phyloP scores from a whole-genome alignment of 2,113 vertebrate species.

The Prionailurus bengalensis region DNA sequence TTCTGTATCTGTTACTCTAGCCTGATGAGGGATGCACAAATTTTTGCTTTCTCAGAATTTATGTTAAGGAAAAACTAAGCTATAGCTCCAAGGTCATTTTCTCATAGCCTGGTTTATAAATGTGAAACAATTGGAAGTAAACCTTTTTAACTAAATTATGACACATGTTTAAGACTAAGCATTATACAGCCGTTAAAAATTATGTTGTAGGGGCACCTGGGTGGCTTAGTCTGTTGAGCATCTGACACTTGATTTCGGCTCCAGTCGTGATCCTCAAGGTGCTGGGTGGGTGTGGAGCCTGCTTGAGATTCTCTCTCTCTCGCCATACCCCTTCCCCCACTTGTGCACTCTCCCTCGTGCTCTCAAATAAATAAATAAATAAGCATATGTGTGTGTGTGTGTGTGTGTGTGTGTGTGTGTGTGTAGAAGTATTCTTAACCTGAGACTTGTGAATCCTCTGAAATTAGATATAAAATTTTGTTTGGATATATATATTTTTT shows the following conservation, averaged over 20 bases:
- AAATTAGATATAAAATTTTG: not conserved
- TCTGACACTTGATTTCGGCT: no score
- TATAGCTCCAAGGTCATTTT: not conserved
- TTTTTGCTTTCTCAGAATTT: constrained; percentile 15
- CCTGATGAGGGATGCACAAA: not conserved
- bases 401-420: not conserved
- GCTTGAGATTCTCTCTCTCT: no score
- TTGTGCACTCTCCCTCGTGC: no score
- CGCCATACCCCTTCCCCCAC: no score
- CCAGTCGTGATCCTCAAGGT: no score
- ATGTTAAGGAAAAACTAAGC: constrained; percentile 19
- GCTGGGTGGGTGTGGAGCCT: no score
- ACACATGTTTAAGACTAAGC: not conserved
- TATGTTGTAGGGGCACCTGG: not conserved
- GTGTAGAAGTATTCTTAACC: not conserved
- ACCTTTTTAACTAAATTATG: constrained; percentile 18
- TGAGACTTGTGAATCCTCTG: not conserved
- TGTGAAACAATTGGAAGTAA: not conserved
- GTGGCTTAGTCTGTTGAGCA: no score
- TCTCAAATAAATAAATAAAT: no score
- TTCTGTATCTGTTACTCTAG: not conserved
- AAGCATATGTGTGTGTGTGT: no score
- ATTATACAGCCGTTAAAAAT: not conserved
- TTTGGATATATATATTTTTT: not conserved
- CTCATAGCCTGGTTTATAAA: not conserved